Conservation (phyloP, 2,113 vertebrate species). For the Lanius collurio region DNA sequence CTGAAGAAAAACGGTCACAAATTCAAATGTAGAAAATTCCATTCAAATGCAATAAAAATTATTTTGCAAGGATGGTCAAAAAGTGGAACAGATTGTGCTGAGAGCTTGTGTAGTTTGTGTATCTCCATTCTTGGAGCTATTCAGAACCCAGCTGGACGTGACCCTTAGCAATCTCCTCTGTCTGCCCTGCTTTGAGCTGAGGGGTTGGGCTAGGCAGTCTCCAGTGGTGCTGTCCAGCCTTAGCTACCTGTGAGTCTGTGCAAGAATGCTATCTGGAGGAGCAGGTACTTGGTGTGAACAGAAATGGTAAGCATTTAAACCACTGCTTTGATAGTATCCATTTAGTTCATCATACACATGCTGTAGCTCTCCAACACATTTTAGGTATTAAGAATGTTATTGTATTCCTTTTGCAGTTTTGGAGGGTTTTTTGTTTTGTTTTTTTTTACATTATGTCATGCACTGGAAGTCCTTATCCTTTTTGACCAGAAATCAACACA, state of each 20-base stretch:
- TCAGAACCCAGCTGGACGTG: not conserved
- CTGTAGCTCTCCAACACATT: not conserved
- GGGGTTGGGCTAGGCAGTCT: not conserved
- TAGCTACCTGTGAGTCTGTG: not conserved
- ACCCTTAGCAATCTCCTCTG: not conserved
- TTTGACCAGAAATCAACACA: not conserved
- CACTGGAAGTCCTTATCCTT: not conserved
- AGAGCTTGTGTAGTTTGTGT: not conserved
- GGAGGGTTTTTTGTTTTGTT: too few relatives aligned
- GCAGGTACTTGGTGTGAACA: not conserved
- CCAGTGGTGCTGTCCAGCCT: not conserved
- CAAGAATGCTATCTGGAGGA: not conserved
- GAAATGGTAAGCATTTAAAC: not conserved
- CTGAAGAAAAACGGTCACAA: not conserved
- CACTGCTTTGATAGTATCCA: not conserved
- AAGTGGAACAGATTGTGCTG: not conserved
- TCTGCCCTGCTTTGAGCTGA: not conserved
- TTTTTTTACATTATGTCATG: not conserved
- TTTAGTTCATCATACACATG: not conserved
- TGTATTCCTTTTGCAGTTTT: slow-evolving; percentile 12
- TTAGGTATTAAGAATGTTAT: slow-evolving; percentile 16
- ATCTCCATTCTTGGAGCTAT: not conserved
- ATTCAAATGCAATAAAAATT: not conserved
- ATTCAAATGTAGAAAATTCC: not conserved
- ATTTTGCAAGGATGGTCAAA: not conserved